Evolutionary conservation across 2,888 invertebrate genomes (phyloP).

Genomic region (Brenthis ino): DNA sequence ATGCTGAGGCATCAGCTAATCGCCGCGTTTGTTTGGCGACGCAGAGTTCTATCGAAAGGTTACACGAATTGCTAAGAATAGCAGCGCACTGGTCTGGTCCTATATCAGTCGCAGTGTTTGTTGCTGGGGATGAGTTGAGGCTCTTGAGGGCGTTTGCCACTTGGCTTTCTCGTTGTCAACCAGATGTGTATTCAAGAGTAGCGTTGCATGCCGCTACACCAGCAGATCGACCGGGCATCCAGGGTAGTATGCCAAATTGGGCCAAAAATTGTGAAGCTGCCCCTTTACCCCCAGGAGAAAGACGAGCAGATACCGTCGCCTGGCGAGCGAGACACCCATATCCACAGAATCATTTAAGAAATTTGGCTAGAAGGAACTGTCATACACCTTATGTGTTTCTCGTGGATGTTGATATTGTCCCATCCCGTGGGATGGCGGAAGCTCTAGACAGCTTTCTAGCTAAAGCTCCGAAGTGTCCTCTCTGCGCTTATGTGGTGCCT

Average conservation of each 20-base stretch:
- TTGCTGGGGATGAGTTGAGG: slow-evolving; percentile 89
- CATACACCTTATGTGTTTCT: slow-evolving; percentile 91
- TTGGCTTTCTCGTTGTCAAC: slow-evolving; percentile 89
- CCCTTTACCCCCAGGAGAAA: slow-evolving; percentile 84
- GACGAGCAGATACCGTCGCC: slow-evolving; percentile 84
- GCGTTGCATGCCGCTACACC: slow-evolving; percentile 90
- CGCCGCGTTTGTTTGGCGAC: slow-evolving; percentile 89
- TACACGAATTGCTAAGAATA: slow-evolving; percentile 89
- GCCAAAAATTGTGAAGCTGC: slow-evolving; percentile 86
- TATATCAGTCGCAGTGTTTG: slow-evolving; percentile 91
- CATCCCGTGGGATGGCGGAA: slow-evolving; percentile 87
- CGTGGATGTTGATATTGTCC: slow-evolving; percentile 94
- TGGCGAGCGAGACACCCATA: slow-evolving; percentile 91
- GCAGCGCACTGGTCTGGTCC: slow-evolving; percentile 93
- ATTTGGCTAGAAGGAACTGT: slow-evolving; percentile 92
- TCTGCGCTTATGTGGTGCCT: slow-evolving; percentile 94
- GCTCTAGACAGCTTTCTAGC: slow-evolving; percentile 86
- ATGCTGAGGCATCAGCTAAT: slow-evolving; percentile 80
- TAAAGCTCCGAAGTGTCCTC: slow-evolving; percentile 79
- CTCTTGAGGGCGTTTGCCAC: slow-evolving; percentile 87
- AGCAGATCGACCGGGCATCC: slow-evolving; percentile 81
- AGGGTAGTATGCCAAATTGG: slow-evolving; percentile 84
- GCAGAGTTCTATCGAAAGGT: slow-evolving; percentile 91
- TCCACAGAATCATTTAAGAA: slow-evolving; percentile 94
- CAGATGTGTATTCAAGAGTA: slow-evolving; percentile 87